phyloP scores from a whole-genome alignment of 2,797 vertebrate genomes.

The Oryzias sinensis region DNA sequence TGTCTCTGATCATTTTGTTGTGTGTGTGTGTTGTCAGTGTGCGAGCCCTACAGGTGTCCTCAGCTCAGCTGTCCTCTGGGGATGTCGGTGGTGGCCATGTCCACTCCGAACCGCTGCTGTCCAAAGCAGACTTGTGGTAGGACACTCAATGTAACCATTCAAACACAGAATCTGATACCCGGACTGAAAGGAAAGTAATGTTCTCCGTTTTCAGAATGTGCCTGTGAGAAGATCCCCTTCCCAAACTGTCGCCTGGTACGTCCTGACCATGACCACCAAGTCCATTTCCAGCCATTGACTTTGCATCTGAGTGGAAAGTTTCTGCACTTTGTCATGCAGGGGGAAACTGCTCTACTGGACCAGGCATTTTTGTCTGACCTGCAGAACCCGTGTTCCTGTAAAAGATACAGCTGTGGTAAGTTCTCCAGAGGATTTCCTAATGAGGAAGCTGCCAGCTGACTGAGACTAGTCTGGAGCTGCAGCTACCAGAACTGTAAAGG shows the following conservation, averaged over 20 bases:
- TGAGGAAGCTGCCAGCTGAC: too few species aligned
- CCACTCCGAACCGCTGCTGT: slow-evolving; percentile 85
- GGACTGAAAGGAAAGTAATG: neutral
- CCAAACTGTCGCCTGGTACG: slow-evolving; percentile 90
- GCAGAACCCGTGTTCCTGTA: slow-evolving; percentile 87
- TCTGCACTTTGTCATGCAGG: slow-evolving; percentile 67
- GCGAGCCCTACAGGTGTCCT: slow-evolving; percentile 87
- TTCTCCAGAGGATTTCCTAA: neutral
- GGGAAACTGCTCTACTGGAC: slow-evolving; percentile 87
- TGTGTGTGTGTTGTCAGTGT: slow-evolving; percentile 74
- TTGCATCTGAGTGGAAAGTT: neutral
- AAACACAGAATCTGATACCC: too few species aligned
- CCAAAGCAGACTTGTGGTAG: slow-evolving; percentile 88
- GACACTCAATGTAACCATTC: neutral
- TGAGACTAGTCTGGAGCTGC: neutral
- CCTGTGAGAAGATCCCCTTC: slow-evolving; percentile 84
- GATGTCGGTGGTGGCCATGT: slow-evolving; percentile 81
- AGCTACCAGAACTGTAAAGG: neutral
- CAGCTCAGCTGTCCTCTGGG: slow-evolving; percentile 83
- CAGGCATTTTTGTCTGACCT: slow-evolving; percentile 79
- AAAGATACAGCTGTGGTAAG: slow-evolving; percentile 91
- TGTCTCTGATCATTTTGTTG: slow-evolving; percentile 10
- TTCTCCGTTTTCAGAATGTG: slow-evolving; percentile 81
- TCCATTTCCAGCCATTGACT: neutral
- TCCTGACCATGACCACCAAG: slow-evolving; percentile 1